Base-by-base conservation (phyloP, 64 coral and sea anemone species). In the Dendrophyllia cribrosa region DNA sequence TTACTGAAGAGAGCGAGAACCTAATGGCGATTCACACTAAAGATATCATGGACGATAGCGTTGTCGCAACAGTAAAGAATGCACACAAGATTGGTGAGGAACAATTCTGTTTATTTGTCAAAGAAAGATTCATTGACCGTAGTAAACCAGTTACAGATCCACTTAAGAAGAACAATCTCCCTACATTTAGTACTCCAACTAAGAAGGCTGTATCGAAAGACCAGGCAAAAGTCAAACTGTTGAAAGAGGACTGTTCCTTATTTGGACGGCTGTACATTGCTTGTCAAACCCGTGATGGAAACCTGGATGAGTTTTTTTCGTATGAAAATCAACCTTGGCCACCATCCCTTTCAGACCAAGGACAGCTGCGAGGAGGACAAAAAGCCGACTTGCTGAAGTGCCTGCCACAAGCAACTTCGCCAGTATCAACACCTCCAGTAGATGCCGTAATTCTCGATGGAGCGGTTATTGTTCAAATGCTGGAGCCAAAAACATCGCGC, bases 251-350 rank as follows among this genome's bases (percentile, higher is more conserved):
- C 82, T 86, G 60, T 48, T 44, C 82, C 19, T 51, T 69, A 70
- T 70, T 86, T 86, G 10, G 12, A 22, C 60, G 65, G 16, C 63
- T 70, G 5, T 68, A 86, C 45, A 70, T 86, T 7, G 60, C 82
- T n/a, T 86, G 64, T 52, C 64, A 86, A 86, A 11, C 11, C 23
- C 44, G 6, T n/a, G 83, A 86, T 52, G 83, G 64, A 47, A 77
- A 77, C 70, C 44, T 76, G 24, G 53, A 76, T 4, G 75, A 78
- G 0, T 89, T 89, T 45, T 89, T 78, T 24, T 49, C 59, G 24
- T 79, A 23, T 67, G 76, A 90, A 15, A 90, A 90, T 90, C 89
- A 91, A 58, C 77, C 77, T 58, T 91, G 77, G 77, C 78, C 77
- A 43, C 76, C 77, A 59, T 91, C 66, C n/a, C 21, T 91, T 73